Conservation (phyloP, 2,113 vertebrate genomes). For the Solenodon paradoxus region DNA sequence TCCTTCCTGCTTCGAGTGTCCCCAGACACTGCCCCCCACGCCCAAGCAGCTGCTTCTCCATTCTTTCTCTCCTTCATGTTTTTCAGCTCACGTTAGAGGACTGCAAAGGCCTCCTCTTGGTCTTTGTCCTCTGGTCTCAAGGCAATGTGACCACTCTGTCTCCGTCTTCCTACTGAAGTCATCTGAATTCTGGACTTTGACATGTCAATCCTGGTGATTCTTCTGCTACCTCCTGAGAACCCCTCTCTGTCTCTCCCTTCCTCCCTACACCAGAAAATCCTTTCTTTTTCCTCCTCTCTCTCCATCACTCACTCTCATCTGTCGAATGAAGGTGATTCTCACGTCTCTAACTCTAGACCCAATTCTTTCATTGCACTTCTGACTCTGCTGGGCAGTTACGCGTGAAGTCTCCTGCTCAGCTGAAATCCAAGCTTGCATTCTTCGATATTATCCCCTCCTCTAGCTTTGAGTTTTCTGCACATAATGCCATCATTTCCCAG, state of each 20-base stretch:
- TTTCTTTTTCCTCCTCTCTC: background rate
- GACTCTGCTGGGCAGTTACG: background rate
- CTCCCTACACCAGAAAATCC: fast-evolving
- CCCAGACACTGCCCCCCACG: background rate
- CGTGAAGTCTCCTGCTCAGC: fast-evolving
- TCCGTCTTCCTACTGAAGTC: background rate
- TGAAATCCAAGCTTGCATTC: background rate
- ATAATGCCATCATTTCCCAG: background rate
- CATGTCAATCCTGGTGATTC: background rate
- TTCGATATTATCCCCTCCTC: background rate
- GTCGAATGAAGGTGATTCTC: fast-evolving
- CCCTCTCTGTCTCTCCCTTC: background rate
- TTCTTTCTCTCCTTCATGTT: background rate
- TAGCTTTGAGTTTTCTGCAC: background rate
- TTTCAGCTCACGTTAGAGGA: background rate
- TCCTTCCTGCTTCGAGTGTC: background rate
- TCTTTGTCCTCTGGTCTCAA: background rate
- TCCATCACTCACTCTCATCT: background rate
- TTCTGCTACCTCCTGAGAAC: background rate
- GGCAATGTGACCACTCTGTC: background rate
- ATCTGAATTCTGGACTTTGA: background rate
- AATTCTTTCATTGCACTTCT: no score
- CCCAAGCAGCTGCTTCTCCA: background rate
- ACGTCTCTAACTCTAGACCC: background rate
- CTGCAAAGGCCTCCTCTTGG: background rate